Percentiles rank a stretch among this genome's conserved stretches.
These are phyloP conservation scores for Theretra japonica DNA, from an alignment of 2,888 invertebrate species.

Conservation along the genomic window DNA sequence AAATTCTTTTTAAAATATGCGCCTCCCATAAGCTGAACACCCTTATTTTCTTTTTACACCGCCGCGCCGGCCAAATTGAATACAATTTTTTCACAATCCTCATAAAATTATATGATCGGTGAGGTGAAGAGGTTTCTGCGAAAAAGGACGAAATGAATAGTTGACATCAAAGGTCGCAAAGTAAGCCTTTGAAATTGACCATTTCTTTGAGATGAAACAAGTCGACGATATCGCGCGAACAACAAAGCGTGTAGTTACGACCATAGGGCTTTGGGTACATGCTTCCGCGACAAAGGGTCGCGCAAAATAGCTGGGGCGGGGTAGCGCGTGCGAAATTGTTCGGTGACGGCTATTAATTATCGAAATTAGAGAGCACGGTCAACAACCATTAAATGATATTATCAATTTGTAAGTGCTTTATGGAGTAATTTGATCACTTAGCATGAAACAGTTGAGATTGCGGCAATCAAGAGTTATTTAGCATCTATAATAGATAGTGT, in stretches of 20 bases:
- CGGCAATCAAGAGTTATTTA: background rate
- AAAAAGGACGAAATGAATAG: slow-evolving; percentile 41
- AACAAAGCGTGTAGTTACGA: slow-evolving; percentile 42
- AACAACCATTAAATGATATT: slow-evolving; percentile 26
- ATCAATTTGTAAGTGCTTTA: slow-evolving; percentile 7
- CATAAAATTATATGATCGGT: slow-evolving; percentile 28
- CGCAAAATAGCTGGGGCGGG: slow-evolving; percentile 7
- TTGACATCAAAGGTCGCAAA: slow-evolving; percentile 44
- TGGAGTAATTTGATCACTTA: background rate
- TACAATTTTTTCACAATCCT: background rate
- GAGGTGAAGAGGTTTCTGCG: slow-evolving; percentile 45
- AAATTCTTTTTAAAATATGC: slow-evolving; percentile 27
- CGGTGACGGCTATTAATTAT: slow-evolving; percentile 20
- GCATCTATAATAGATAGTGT: no score
- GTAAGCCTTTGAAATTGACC: slow-evolving; percentile 47
- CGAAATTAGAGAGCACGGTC: slow-evolving; percentile 6
- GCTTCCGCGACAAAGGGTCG: slow-evolving; percentile 38
- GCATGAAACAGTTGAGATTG: background rate
- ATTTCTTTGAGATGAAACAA: slow-evolving; percentile 51
- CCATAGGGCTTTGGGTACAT: slow-evolving; percentile 41
- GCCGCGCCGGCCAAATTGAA: background rate
- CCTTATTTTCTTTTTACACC: background rate
- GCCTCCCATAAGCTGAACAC: background rate
- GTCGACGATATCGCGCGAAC: slow-evolving; percentile 45
- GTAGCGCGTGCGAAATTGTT: slow-evolving; percentile 19